Evolutionary conservation across 2,113 vertebrate species (phyloP).

Genomic region (Lanius ludovicianus): DNA sequence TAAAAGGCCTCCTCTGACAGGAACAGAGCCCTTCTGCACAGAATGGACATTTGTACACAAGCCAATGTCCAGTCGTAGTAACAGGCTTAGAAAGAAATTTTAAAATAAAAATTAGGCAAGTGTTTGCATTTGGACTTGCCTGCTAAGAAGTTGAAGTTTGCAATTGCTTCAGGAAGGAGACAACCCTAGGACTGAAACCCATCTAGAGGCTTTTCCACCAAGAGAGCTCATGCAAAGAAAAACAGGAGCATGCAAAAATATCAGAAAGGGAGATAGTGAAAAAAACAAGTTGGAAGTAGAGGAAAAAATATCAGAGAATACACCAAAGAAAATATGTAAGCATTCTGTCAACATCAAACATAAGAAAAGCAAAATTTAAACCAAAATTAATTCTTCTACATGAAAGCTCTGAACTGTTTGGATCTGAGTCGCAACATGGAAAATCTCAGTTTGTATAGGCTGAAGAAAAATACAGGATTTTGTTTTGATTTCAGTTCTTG

Average conservation of each 20-base stretch:
- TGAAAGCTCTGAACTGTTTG: not conserved
- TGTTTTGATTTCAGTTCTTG: not conserved
- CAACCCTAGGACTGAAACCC: not conserved
- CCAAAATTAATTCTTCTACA: not conserved
- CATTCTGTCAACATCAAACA: not conserved
- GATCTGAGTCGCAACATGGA: not conserved
- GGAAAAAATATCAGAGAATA: not conserved
- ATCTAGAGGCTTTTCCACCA: not conserved
- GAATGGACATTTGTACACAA: not conserved
- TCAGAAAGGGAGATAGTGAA: not conserved
- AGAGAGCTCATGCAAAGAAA: not conserved
- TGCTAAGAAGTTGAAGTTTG: not conserved
- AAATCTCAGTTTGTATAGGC: not conserved
- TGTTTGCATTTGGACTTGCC: not conserved
- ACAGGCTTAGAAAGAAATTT: not conserved
- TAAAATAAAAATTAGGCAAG: not conserved
- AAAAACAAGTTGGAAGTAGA: not conserved
- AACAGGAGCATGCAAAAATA: not conserved
- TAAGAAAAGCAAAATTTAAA: not conserved
- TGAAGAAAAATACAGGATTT: not conserved
- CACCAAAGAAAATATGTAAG: not conserved
- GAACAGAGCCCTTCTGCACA: not conserved
- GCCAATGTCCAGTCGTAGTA: not conserved
- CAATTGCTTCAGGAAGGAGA: not conserved
- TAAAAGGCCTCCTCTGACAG: not conserved